A percentile compares a stretch with the other conserved stretches of the same genome.
Conservation (phyloP, 2,888 invertebrate genomes). For the Xestobium rufovillosum region DNA sequence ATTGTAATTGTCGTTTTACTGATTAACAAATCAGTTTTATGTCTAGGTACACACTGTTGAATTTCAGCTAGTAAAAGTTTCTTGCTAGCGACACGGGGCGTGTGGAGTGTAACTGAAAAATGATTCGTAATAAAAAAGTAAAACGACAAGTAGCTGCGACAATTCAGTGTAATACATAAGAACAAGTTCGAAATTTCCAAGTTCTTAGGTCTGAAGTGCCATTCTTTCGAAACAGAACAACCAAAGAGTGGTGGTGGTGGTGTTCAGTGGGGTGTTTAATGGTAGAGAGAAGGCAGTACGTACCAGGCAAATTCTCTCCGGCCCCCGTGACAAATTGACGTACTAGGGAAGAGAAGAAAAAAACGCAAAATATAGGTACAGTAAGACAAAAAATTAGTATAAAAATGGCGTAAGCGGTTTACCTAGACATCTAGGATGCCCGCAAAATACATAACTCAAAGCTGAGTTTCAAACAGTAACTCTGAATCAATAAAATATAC, state of each 20-base stretch:
- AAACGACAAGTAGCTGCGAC: no score
- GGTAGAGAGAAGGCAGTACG: conserved; percentile 43
- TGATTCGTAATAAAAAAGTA: no score
- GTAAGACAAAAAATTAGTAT: conserved; percentile 40
- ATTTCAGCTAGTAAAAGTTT: no score
- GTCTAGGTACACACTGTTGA: no score
- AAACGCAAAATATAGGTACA: conserved; percentile 47
- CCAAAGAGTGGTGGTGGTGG: conserved; percentile 42
- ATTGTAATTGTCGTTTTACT: conserved; percentile 1
- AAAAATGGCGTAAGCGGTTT: conserved; percentile 15
- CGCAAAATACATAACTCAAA: conserved; percentile 20
- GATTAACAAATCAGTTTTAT: neutral
- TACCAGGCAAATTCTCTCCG: conserved; percentile 48
- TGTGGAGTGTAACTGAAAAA: no score
- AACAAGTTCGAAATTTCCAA: no score
- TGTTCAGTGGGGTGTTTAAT: conserved; percentile 40
- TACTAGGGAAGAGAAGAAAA: conserved; percentile 47
- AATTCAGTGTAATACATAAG: no score
- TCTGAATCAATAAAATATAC: conserved; percentile 35
- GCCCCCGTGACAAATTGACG: conserved; percentile 48
- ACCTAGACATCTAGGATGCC: conserved; percentile 20
- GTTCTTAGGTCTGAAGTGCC: neutral
- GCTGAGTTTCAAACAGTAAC: conserved; percentile 38
- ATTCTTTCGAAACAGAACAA: conserved; percentile 41
- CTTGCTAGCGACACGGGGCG: no score